phyloP scores from a whole-genome alignment of 1,140 invertebrate species.

The Octopus sinensis region DNA sequence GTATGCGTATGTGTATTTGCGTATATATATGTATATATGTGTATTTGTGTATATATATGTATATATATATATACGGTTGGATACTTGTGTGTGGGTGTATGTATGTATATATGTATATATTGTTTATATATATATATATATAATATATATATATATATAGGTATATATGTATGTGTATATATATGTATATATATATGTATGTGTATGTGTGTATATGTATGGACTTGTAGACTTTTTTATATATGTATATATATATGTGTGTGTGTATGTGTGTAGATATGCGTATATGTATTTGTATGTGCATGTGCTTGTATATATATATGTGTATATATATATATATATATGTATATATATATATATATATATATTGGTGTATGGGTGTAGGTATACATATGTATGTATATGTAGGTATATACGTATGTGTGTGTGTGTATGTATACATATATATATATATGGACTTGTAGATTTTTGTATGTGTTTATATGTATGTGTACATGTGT shows the following conservation, averaged over 20 bases:
- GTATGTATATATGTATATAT: conserved; percentile 9
- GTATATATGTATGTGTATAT: conserved; percentile 3
- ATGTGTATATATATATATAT: neutral
- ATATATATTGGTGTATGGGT: neutral
- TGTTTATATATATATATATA: neutral
- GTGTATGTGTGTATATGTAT: conserved; percentile 7
- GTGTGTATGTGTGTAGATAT: neutral
- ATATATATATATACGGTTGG: neutral
- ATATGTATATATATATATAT: neutral
- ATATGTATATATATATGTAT: conserved; percentile 1
- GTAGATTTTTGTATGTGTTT: neutral
- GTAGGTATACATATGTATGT: neutral
- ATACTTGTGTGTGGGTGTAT: neutral
- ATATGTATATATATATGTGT: conserved; percentile 5
- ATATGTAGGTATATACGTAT: neutral
- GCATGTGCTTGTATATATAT: neutral
- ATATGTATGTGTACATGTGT: neutral
- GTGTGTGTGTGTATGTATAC: neutral
- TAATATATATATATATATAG: neutral
- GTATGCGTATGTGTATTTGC: neutral
- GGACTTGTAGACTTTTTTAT: neutral
- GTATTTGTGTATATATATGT: neutral
- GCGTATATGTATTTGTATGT: neutral
- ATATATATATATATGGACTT: neutral
- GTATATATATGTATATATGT: conserved; percentile 10